Base-by-base conservation (phyloP, 1,140 invertebrate genomes). In the Trichonephila inaurata region DNA sequence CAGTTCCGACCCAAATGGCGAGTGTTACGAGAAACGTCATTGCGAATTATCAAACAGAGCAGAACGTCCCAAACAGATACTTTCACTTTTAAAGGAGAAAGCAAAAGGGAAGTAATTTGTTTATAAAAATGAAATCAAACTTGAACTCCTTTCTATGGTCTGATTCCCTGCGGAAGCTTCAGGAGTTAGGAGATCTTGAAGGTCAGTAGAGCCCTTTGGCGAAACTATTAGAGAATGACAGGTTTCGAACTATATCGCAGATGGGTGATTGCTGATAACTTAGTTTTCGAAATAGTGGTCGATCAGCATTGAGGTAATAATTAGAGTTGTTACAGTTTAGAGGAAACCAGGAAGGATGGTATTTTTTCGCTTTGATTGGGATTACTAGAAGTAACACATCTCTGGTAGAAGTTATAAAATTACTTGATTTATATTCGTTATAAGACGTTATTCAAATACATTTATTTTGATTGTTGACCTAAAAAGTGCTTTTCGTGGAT, bases 141-240 rank as follows among this genome's bases (percentile, higher is more conserved):
- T 91, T 91, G 89, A 91, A 91, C 89, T 91, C 89, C 33, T 91
- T 91, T 91, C 77, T 28, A 64, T 83, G 89, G 89, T 91, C 89
- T 91, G 89, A 91, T 83, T 91, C 69, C 24, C 60, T 77, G 33
- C 89, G 69, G 89, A 83, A 83, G 89, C 89, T 83, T 91, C 89
- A 62, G 58, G 40, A 19, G 44, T 40, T 72, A 16, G 24, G 19
- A 44, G 69, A 83, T 81, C 72, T 61, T 91, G 77, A 91, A 91
- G 89, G 89, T 91, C 89, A 83, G 33, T 12, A 44, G 21, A 64
- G 44, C 28, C 40, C 24, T n/a, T 19, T 51, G 69, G 72, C 89
- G 89, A 81, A 89, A 89, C 60, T 89, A 44, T 58, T 60, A 83
- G 40, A 60, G 33, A 40, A 33, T 64, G 85, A 87, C 85, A 87